These are phyloP conservation scores for Pollachius pollachius DNA, from an alignment of 2,113 vertebrate genomes.

Conservation along the genomic window DNA sequence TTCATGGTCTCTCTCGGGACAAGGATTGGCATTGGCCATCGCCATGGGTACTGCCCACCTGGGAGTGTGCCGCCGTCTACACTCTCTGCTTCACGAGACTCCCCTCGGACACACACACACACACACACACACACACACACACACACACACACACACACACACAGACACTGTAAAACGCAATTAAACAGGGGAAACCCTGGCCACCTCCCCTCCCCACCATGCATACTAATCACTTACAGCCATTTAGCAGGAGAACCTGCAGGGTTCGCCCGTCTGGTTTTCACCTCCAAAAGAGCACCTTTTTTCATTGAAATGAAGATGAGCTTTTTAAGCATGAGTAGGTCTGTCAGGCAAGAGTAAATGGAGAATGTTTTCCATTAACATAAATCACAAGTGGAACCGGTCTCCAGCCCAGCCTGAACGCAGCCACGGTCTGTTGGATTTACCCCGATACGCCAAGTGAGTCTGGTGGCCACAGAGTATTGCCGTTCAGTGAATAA, in stretches of 20 bases:
- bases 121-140: slow-evolving; percentile 15
- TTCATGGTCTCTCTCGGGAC: slow-evolving; percentile 17
- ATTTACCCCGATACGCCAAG: slow-evolving; percentile 47
- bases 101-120: slow-evolving; percentile 3
- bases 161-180: slow-evolving; percentile 38
- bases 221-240: slow-evolving; percentile 64
- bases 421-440: slow-evolving; percentile 54
- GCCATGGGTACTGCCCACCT: slow-evolving; percentile 31
- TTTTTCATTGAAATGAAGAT: slow-evolving; percentile 68
- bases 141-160: background rate
- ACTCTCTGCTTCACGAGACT: slow-evolving; percentile 24
- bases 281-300: slow-evolving; percentile 60
- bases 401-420: slow-evolving; percentile 35
- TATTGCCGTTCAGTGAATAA: slow-evolving; percentile 26
- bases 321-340: slow-evolving; percentile 66
- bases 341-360: slow-evolving; percentile 58
- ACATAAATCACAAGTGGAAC: slow-evolving; percentile 67
- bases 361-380: slow-evolving; percentile 69
- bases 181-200: slow-evolving; percentile 58
- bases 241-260: slow-evolving; percentile 63
- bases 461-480: slow-evolving; percentile 19
- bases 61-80: slow-evolving; percentile 47
- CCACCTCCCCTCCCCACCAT: slow-evolving; percentile 30
- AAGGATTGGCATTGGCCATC: slow-evolving; percentile 27
- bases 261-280: slow-evolving; percentile 67